Percentiles rank a stretch among this genome's conserved stretches.
These are phyloP conservation scores for Cyaniris semiargus DNA, from an alignment of 2,888 invertebrate genomes.

Conservation along the genomic window DNA sequence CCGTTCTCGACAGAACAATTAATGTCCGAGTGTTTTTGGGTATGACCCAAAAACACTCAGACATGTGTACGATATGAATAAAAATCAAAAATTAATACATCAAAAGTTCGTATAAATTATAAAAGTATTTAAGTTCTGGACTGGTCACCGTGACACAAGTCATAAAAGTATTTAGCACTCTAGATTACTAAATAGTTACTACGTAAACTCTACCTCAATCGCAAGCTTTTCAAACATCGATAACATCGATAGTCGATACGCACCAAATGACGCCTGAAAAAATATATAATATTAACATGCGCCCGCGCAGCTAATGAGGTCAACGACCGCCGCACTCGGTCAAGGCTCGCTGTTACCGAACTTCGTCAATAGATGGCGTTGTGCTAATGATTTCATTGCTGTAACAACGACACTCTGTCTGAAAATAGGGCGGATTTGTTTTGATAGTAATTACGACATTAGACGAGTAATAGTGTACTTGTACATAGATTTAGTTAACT, in stretches of 20 bases:
- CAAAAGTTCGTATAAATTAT: no score
- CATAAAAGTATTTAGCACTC: no score
- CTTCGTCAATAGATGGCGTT: conserved; percentile 38
- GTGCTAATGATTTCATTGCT: conserved; percentile 2
- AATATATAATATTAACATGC: background rate
- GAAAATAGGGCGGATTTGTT: background rate
- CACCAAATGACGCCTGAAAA: background rate
- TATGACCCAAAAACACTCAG: no score
- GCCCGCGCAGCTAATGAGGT: conserved; percentile 36
- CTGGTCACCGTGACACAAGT: no score
- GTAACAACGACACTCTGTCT: background rate
- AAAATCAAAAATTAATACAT: no score
- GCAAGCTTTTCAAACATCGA: background rate
- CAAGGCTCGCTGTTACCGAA: conserved; percentile 47
- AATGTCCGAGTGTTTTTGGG: no score
- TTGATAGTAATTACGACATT: background rate
- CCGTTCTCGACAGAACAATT: no score
- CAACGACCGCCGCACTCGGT: conserved; percentile 48
- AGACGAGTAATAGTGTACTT: background rate
- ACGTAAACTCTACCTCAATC: no score
- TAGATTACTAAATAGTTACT: no score
- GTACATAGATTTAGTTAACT: background rate
- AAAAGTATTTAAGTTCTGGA: no score
- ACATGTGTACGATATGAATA: no score
- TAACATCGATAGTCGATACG: background rate